Conservation (phyloP, 1,140 invertebrate genomes). For the Sminthurides bifidus region DNA sequence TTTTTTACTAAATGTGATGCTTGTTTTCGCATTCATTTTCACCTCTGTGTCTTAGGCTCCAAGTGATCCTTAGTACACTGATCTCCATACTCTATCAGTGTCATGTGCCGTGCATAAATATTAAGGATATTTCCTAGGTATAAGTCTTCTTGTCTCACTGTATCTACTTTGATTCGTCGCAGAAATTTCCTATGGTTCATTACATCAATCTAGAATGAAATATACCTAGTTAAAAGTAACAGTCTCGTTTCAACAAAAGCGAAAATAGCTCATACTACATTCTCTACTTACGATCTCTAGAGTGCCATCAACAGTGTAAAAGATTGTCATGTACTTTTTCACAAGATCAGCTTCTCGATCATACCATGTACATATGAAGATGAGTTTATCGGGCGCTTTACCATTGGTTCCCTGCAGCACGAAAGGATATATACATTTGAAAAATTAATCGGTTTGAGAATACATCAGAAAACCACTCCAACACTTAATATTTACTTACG, state of each 20-base stretch:
- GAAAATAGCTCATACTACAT: slow-evolving; percentile 28
- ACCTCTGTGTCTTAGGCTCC: slow-evolving; percentile 28
- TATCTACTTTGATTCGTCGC: slow-evolving; percentile 55
- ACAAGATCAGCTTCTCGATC: slow-evolving; percentile 57
- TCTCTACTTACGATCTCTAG: slow-evolving; percentile 53
- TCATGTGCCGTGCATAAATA: slow-evolving; percentile 63
- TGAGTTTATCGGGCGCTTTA: slow-evolving; percentile 21
- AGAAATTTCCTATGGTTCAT: slow-evolving; percentile 62
- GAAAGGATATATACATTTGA: no score
- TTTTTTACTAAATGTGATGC: neutral
- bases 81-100: slow-evolving; percentile 65
- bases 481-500: no score
- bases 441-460: no score
- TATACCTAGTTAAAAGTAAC: slow-evolving; percentile 19
- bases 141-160: slow-evolving; percentile 53
- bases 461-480: no score
- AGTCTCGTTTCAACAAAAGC: neutral
- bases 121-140: slow-evolving; percentile 63
- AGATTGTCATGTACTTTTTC: slow-evolving; percentile 60
- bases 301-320: slow-evolving; percentile 57
- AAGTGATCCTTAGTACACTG: slow-evolving; percentile 35
- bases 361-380: slow-evolving; percentile 70
- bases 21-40: neutral
- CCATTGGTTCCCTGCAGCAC: no score
- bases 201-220: slow-evolving; percentile 55